Evolutionary conservation across 2,113 vertebrate species (phyloP).

Genomic region (Thomomys bottae): DNA sequence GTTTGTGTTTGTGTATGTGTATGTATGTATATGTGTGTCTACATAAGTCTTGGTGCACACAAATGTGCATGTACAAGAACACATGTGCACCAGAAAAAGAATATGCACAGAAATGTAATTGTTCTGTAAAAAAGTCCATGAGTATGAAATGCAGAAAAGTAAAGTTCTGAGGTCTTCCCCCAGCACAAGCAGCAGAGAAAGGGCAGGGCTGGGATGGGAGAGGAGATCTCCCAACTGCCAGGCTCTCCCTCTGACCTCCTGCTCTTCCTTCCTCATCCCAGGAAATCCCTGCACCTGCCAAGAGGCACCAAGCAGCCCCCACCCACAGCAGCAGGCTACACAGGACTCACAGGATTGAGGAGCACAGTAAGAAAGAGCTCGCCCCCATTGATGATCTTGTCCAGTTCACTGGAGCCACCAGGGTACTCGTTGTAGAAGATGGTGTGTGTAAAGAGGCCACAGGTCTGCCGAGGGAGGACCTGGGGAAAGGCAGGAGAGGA

Average conservation of each 20-base stretch:
- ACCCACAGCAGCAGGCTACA: neutral
- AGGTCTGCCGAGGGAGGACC: constrained; percentile 97
- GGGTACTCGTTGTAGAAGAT: constrained; percentile 99
- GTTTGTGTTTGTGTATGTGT: too few species aligned
- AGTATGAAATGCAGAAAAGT: neutral
- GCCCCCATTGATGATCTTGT: constrained; percentile 98
- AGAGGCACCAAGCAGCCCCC: neutral
- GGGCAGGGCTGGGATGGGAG: too few species aligned
- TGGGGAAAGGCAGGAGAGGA: constrained; percentile 65
- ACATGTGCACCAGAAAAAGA: neutral
- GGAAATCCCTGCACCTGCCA: neutral
- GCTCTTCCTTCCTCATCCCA: fast-evolving
- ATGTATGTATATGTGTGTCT: too few species aligned
- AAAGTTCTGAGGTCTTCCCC: neutral
- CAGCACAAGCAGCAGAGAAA: neutral
- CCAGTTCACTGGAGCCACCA: constrained; percentile 94
- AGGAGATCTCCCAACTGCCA: fast-evolving
- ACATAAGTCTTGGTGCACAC: too few species aligned
- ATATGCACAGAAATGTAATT: neutral
- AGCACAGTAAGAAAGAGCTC: constrained; percentile 98
- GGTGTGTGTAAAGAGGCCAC: constrained; percentile 98
- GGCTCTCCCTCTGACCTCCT: fast-evolving
- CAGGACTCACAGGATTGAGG: constrained; percentile 93
- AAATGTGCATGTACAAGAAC: neutral
- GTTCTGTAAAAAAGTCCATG: neutral